Evolutionary conservation across 2,888 invertebrate genomes (phyloP), one percentile per base, ranked within the genome.

Genomic region (Dioctria linearis): DNA sequence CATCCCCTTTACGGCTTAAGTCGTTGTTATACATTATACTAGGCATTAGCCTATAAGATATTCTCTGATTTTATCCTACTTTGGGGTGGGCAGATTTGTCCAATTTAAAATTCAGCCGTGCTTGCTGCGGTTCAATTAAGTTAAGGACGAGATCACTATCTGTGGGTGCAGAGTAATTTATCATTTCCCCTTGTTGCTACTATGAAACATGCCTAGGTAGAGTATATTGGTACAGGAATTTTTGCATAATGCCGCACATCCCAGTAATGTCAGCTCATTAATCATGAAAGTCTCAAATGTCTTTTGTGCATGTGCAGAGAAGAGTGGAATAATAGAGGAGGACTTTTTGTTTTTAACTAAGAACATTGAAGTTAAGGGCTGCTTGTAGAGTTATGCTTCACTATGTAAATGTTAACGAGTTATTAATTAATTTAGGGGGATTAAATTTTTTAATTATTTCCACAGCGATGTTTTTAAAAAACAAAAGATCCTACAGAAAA

Each of bases 151-250:
- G 71, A 71, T 71, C 54, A 39, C 39, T 71, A 71, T 71, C 71
- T 51, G 71, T n/a, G 71, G 51, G 71, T 71, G 71, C 54, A 37
- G 71, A 9, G 71, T 71, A 71, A 71, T 71, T 71, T 71, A 71
- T 71, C 71, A 71, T 71, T 54, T 54, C 39, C 71, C 71, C n/a
- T 25, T 5, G 11, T 71, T 25, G 25, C 25, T 25, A 25, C 25
- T 25, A 25, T 25, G 25, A 25, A 25, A 25, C 25, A 25, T 25
- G 0, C 2, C 25, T 25, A 25, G 25, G 71, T 46, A 51, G 71
- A 51, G 71, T 46, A 13, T 9, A 51, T n/a, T 51, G 51, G 46
- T 9, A 51, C 39, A 39, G n/a, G 8, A 54, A 71, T 51, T 71
- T 71, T 71, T 51, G 71, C 71, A 71, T 71, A 71, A 71, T 71